Percentiles rank a stretch among this genome's conserved stretches.
Conservation (phyloP, 2,113 vertebrate species). For the Lagopus muta region DNA sequence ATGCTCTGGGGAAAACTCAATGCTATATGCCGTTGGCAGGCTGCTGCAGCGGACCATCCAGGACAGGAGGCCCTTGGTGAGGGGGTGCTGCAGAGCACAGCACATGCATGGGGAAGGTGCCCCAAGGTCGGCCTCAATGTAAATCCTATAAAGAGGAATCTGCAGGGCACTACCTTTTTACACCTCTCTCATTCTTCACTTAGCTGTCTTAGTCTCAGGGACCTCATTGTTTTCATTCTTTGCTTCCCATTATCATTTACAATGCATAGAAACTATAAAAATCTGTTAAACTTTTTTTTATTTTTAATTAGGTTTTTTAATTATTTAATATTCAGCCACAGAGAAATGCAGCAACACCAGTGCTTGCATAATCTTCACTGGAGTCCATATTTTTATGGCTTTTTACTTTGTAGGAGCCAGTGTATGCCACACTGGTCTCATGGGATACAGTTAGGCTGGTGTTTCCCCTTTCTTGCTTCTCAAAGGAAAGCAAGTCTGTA, state of each 20-base stretch:
- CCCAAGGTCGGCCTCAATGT: background rate
- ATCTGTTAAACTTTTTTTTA: background rate
- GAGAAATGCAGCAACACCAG: background rate
- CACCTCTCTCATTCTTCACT: background rate
- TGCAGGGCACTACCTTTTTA: background rate
- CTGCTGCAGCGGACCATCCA: no score
- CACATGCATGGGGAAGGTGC: background rate
- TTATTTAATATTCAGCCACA: background rate
- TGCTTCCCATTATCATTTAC: background rate
- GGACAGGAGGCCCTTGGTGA: background rate
- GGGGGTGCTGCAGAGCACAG: background rate
- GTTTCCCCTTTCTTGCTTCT: background rate
- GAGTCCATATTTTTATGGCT: background rate
- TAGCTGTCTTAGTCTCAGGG: background rate
- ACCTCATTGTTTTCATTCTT: background rate
- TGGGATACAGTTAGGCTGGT: fast-evolving
- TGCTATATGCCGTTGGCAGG: background rate
- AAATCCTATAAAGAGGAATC: background rate
- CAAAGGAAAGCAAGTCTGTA: background rate
- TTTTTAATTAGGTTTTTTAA: background rate
- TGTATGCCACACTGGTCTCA: background rate
- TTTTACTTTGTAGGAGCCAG: background rate
- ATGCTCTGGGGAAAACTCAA: background rate
- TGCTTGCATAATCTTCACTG: background rate
- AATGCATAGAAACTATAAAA: background rate